Percentiles rank a stretch among this genome's conserved stretches.
Evolutionary conservation across 2,888 invertebrate species (phyloP).

Genomic region (Eilema griseolum): DNA sequence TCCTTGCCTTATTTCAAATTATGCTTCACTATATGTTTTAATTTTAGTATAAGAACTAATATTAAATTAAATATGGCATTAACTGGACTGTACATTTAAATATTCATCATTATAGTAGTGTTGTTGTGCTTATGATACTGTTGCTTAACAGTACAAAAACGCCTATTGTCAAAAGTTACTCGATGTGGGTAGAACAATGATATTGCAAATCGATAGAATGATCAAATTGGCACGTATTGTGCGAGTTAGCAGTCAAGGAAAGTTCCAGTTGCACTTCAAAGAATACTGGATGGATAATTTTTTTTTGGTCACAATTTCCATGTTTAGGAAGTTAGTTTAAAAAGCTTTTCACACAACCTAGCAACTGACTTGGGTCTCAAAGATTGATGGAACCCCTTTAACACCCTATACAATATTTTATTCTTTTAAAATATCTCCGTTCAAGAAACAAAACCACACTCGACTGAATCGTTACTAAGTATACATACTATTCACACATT

Average conservation of each 20-base stretch:
- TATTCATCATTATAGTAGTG: constrained; percentile 34
- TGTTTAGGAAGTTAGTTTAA: too few species aligned
- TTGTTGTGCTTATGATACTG: constrained; percentile 39
- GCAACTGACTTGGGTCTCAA: too few species aligned
- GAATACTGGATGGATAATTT: constrained; percentile 12
- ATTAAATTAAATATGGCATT: constrained; percentile 23
- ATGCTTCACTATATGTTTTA: neutral
- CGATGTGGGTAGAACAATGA: constrained; percentile 63
- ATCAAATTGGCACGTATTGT: constrained; percentile 62
- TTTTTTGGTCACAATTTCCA: too few species aligned
- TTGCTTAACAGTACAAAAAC: constrained; percentile 42
- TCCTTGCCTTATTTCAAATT: neutral
- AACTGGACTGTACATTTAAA: constrained; percentile 33
- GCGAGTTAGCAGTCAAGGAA: constrained; percentile 36
- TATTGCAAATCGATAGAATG: constrained; percentile 60
- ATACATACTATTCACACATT: constrained; percentile 13
- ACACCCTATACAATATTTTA: neutral
- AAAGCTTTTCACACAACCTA: too few species aligned
- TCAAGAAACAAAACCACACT: neutral
- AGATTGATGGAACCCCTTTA: too few species aligned
- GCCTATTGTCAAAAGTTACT: constrained; percentile 44
- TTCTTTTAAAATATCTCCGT: neutral
- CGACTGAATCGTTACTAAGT: constrained; percentile 7
- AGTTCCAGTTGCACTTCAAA: constrained; percentile 33
- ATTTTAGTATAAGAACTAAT: neutral